Evolutionary conservation across 2,113 vertebrate species (phyloP), one percentile per base, ranked within the genome.

Genomic region (Proteles cristata): DNA sequence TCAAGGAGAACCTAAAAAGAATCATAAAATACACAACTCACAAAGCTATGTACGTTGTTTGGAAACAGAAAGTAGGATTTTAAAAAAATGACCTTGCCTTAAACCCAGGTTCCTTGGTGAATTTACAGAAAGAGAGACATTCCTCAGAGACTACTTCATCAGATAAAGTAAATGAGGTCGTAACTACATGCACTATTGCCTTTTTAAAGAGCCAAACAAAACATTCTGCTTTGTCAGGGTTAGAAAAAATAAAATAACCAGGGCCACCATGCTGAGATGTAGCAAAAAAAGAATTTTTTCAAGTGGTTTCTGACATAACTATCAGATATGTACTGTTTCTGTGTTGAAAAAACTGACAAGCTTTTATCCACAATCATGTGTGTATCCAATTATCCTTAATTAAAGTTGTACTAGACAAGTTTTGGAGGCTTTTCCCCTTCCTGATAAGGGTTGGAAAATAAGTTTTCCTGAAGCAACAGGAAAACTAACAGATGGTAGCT

Each of bases 151-250:
- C 76, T 23, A 69, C 66, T 85, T 98, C 93, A 97, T 96, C 94
- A 97, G 97, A 95, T 96, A 91, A 96, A 97, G 92, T 68, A 88
- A 97, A 96, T 92, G 94, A 96, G 87, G 76, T 91, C 88, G 94
- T 93, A 94, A 96, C 90, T 97, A 68, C 39, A 90, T 74, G 92
- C 88, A 85, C 92, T 95, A 65, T 26, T 88, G 92, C 90, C 92
- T 92, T 97, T 96, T 83, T 45, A 71, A 95, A 95, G 96, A 95
- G 92, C 95, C 95, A 98, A 98, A 93, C 50, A 92, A 88, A 97
- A 95, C 82, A 98, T 91, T 97, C 88, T 98, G 88, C 94, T 96
- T 96, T 93, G 95, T 97, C 94, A 91, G 95, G 66, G 77, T 91
- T 89, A 96, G 45, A 94, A 95, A 97, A 96, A 97, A 96, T 66